Conservation (phyloP, 2,797 vertebrate species). For the Semotilus atromaculatus region DNA sequence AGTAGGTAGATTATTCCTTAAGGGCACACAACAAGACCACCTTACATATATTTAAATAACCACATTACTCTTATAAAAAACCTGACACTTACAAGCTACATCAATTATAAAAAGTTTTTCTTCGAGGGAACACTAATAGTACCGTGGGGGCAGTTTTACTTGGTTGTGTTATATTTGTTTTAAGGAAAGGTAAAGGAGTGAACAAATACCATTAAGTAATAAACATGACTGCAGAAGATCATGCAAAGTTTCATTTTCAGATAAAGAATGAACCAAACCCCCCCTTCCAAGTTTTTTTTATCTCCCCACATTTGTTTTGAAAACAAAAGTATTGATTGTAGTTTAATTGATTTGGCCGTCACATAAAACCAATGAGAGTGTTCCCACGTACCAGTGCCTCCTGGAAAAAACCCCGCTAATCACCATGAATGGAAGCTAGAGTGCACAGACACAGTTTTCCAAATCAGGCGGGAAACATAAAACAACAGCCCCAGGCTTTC, state of each 20-base stretch:
- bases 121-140: not conserved
- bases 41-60: not conserved
- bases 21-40: slow-evolving; percentile 36
- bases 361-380: slow-evolving; percentile 54
- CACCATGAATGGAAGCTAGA: slow-evolving; percentile 66
- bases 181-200: slow-evolving; percentile 52
- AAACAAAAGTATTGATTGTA: slow-evolving; percentile 31
- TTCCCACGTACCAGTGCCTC: slow-evolving; percentile 62
- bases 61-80: not conserved
- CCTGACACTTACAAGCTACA: not conserved
- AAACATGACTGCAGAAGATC: slow-evolving; percentile 64
- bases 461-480: slow-evolving; percentile 68
- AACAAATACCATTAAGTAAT: slow-evolving; percentile 65
- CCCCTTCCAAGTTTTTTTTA: no score
- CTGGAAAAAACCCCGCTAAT: slow-evolving; percentile 69
- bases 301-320: no score
- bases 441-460: slow-evolving; percentile 57
- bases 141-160: not conserved
- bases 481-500: slow-evolving; percentile 62
- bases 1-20: slow-evolving; percentile 23
- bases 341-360: slow-evolving; percentile 51
- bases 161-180: slow-evolving; percentile 55
- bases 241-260: slow-evolving; percentile 35
- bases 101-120: not conserved
- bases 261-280: slow-evolving; percentile 3